Evolutionary conservation across 2,113 vertebrate species (phyloP).

Genomic region (Tenrec ecaudatus): DNA sequence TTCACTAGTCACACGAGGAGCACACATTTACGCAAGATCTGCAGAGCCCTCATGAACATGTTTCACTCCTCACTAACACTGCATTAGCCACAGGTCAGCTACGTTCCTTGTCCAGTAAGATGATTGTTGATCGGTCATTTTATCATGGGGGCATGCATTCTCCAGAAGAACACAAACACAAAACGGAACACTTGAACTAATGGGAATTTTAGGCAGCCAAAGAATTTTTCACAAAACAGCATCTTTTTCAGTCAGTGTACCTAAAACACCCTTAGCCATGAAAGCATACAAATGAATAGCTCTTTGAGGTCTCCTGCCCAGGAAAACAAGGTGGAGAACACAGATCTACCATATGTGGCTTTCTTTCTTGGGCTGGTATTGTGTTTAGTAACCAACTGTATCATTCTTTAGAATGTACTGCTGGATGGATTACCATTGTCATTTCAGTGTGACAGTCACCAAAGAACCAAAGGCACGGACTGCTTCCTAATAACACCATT

Average conservation of each 20-base stretch:
- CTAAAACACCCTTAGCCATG: background rate
- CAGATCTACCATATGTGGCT: background rate
- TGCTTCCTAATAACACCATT: slow-evolving; percentile 3
- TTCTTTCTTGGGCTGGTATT: background rate
- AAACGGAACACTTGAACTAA: background rate
- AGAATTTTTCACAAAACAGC: background rate
- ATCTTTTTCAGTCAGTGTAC: background rate
- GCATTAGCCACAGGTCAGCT: background rate
- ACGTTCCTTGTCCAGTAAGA: background rate
- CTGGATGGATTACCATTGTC: background rate
- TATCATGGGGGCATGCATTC: background rate
- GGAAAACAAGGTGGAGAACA: background rate
- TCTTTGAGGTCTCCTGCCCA: background rate
- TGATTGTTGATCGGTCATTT: background rate
- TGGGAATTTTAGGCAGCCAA: background rate
- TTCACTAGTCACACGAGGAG: background rate
- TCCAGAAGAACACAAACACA: background rate
- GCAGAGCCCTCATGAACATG: background rate
- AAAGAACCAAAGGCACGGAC: background rate
- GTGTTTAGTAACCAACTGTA: background rate
- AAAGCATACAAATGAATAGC: background rate
- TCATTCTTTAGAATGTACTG: background rate
- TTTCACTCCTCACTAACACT: background rate
- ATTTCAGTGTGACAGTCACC: background rate
- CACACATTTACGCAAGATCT: background rate